phyloP scores from a whole-genome alignment of 2,797 vertebrate species.

The Heteromormyrus szaboi region DNA sequence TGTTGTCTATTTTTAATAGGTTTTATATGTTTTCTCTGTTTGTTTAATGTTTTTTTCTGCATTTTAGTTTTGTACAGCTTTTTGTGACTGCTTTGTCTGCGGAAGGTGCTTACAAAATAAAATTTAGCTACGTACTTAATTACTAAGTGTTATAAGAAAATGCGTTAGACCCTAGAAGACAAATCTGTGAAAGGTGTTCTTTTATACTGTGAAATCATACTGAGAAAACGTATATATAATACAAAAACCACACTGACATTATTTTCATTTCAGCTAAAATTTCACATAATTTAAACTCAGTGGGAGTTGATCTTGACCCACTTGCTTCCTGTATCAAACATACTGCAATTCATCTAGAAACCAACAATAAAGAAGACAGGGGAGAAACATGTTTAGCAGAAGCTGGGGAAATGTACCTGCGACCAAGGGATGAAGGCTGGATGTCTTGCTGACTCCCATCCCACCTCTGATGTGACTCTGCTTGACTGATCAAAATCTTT shows the following conservation, averaged over 20 bases:
- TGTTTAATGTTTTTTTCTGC: neutral
- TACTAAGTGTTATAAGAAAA: neutral
- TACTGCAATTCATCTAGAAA: constrained; percentile 2
- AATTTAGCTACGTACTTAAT: neutral
- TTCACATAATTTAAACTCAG: neutral
- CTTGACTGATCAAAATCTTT: constrained; percentile 3
- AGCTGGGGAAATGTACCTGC: neutral
- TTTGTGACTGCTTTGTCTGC: neutral
- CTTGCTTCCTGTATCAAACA: neutral
- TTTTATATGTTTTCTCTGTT: neutral
- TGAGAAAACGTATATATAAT: neutral
- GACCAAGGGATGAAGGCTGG: neutral
- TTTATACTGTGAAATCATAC: neutral
- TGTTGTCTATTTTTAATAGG: neutral
- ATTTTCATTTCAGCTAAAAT: neutral
- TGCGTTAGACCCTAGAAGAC: neutral
- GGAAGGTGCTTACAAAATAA: neutral
- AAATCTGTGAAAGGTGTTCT: neutral
- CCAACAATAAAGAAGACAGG: neutral
- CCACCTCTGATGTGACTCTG: neutral
- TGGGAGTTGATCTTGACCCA: neutral
- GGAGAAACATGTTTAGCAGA: constrained; percentile 12
- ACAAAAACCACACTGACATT: neutral
- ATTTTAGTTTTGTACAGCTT: neutral
- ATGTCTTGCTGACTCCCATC: neutral